Evolutionary conservation across 30 jellyfish, hydroid and myxozoan species (phyloP).

Genomic region (Rhopilema esculentum): DNA sequence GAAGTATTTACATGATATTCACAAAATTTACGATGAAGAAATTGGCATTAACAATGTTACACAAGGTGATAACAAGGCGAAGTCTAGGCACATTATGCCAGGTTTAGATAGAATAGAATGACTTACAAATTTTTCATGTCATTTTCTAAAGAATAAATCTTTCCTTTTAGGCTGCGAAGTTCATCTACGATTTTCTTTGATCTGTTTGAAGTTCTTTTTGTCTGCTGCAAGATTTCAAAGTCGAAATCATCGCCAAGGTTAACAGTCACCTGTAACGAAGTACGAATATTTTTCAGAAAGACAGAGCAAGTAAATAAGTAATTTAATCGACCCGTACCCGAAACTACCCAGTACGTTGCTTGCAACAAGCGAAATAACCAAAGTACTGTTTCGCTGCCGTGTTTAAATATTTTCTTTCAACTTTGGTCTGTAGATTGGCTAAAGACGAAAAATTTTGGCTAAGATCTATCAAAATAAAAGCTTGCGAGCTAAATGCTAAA

Average conservation of each 20-base stretch:
- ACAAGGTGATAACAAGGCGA: too few species aligned
- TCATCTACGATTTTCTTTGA: conserved; percentile 86
- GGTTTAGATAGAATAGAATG: background rate
- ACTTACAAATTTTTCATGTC: conserved; percentile 66
- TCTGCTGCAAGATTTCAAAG: conserved; percentile 78
- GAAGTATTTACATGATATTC: background rate
- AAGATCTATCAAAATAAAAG: too few species aligned
- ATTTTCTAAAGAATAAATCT: conserved; percentile 81
- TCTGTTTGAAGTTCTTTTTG: conserved; percentile 79
- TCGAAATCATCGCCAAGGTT: conserved; percentile 97
- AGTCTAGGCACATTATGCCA: too few species aligned
- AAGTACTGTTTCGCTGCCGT: too few species aligned
- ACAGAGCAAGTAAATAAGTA: background rate
- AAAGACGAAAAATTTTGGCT: too few species aligned
- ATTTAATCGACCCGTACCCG: background rate
- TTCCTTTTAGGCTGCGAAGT: conserved; percentile 70
- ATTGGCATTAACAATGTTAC: too few species aligned
- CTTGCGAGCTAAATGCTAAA: too few species aligned
- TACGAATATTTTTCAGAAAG: background rate
- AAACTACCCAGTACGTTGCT: too few species aligned
- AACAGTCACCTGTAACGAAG: conserved; percentile 85
- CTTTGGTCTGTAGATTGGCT: too few species aligned
- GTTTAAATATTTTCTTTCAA: too few species aligned
- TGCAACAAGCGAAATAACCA: too few species aligned
- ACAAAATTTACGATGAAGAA: too few species aligned